A percentile compares a stretch with the other conserved stretches of the same genome.
Conservation (phyloP, 2,113 vertebrate genomes). For the Cromileptes altivelis region DNA sequence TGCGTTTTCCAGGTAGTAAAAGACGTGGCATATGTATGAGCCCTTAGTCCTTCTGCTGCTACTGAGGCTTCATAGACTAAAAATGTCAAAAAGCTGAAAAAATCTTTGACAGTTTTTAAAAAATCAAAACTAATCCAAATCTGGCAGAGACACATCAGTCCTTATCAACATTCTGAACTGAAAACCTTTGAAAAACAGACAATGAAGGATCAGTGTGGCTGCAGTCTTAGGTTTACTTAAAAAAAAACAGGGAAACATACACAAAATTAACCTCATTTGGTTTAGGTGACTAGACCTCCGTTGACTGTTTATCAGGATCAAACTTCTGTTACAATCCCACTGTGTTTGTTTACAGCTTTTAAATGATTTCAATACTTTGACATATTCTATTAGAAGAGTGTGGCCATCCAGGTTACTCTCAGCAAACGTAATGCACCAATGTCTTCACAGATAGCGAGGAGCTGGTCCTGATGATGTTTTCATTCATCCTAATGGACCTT, state of each 20-base stretch:
- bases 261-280: background rate
- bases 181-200: background rate
- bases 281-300: background rate
- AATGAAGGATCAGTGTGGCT: slow-evolving; percentile 3
- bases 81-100: background rate
- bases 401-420: background rate
- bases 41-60: background rate
- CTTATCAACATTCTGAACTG: background rate
- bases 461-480: slow-evolving; percentile 27
- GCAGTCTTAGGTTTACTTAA: background rate
- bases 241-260: background rate
- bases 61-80: background rate
- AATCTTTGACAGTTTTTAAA: background rate
- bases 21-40: too few relatives aligned
- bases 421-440: slow-evolving; percentile 25
- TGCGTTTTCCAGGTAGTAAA: too few relatives aligned
- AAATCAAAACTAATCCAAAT: background rate
- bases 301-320: background rate
- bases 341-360: slow-evolving; percentile 19
- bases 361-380: slow-evolving; percentile 22
- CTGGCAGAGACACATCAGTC: background rate
- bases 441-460: slow-evolving; percentile 37
- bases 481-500: slow-evolving; percentile 51
- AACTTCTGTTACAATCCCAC: background rate
- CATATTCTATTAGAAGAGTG: slow-evolving; percentile 6